Evolutionary conservation across 2,797 vertebrate species (phyloP).

Genomic region (Rachycentron canadum): DNA sequence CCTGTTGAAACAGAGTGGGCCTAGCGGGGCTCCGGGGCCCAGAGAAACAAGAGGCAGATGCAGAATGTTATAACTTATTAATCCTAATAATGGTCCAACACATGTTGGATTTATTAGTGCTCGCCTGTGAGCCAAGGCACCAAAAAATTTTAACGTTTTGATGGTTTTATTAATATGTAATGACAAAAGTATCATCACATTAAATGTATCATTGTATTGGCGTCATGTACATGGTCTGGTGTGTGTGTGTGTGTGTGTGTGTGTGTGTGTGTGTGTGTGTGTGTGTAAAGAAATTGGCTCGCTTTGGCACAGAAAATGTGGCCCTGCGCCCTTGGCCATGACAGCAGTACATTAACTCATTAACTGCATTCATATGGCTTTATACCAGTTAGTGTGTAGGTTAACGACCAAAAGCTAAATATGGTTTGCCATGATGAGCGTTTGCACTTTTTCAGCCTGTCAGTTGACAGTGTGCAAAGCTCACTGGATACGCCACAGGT

Average conservation of each 20-base stretch:
- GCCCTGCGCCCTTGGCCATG: slow-evolving; percentile 33
- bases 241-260: background rate
- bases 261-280: background rate
- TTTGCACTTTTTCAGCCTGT: background rate
- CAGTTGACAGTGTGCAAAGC: slow-evolving; percentile 40
- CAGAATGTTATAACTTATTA: slow-evolving; percentile 68
- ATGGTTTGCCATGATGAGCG: slow-evolving; percentile 19
- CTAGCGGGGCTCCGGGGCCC: slow-evolving; percentile 60
- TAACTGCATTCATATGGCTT: slow-evolving; percentile 34
- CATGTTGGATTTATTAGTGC: slow-evolving; percentile 52
- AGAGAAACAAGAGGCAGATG: slow-evolving; percentile 75
- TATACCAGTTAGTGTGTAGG: background rate
- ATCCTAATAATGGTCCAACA: slow-evolving; percentile 63
- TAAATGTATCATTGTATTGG: slow-evolving; percentile 1
- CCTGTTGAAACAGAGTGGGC: slow-evolving; percentile 73
- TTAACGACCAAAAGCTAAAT: slow-evolving; percentile 25
- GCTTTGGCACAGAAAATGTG: slow-evolving; percentile 37
- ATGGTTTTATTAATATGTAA: slow-evolving; percentile 15
- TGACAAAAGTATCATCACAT: slow-evolving; percentile 31
- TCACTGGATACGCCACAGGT: slow-evolving; percentile 16
- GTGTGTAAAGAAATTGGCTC: slow-evolving; percentile 6
- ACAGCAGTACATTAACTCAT: slow-evolving; percentile 54
- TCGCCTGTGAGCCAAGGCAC: slow-evolving; percentile 16
- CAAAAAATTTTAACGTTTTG: background rate
- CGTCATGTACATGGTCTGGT: slow-evolving; percentile 1